Conservation (phyloP, 2,888 invertebrate genomes). For the Thecophora atra region DNA sequence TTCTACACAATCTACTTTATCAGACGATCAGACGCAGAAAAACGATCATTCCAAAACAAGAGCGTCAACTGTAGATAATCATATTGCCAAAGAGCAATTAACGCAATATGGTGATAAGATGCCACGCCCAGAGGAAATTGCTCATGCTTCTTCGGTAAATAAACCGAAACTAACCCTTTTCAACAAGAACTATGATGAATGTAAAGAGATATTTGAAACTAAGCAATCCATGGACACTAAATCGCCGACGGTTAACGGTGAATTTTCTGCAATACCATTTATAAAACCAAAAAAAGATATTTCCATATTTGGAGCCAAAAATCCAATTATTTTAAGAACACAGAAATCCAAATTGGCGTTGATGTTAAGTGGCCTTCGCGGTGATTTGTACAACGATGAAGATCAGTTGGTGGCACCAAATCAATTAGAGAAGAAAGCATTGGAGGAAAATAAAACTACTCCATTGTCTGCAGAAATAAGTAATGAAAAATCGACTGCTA, state of each 20-base stretch:
- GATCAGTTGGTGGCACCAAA: conserved; percentile 41
- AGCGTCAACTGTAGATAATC: neutral
- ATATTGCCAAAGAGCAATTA: neutral
- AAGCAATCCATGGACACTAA: conserved; percentile 37
- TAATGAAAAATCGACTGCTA: too few relatives aligned
- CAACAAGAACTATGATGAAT: conserved; percentile 54
- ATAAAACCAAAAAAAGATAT: conserved; percentile 61
- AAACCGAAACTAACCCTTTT: conserved; percentile 62
- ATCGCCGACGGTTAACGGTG: conserved; percentile 44
- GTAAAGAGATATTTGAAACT: conserved; percentile 36
- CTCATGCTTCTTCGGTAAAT: neutral
- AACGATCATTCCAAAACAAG: neutral
- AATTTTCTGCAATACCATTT: conserved; percentile 59
- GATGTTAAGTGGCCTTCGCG: conserved; percentile 62
- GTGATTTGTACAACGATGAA: conserved; percentile 59
- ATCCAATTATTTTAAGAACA: conserved; percentile 56
- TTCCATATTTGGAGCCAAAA: conserved; percentile 47
- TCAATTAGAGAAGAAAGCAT: neutral
- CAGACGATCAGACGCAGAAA: neutral
- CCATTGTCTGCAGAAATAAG: neutral
- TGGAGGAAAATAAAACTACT: neutral
- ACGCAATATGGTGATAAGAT: neutral
- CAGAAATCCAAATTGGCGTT: conserved; percentile 62
- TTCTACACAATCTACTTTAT: neutral
- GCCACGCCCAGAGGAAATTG: neutral